Evolutionary conservation across 2,888 invertebrate genomes (phyloP).

Genomic region (Acrobasis consociella): DNA sequence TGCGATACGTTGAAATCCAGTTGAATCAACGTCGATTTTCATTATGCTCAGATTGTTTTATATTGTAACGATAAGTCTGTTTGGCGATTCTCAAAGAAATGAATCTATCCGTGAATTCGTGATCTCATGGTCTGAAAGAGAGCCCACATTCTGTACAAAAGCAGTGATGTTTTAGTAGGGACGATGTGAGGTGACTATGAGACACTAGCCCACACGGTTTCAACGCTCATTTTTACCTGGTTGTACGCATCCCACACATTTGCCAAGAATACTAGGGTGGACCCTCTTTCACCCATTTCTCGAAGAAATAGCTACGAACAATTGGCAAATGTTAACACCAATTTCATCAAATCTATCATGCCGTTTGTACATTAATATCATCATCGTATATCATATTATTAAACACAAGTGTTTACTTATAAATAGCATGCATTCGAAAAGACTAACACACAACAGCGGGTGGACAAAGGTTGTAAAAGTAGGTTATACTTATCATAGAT

Average conservation of each 20-base stretch:
- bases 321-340: slow-evolving; percentile 35
- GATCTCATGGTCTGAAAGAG: slow-evolving; percentile 51
- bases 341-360: slow-evolving; percentile 6
- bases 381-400: too few relatives aligned
- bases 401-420: too few relatives aligned
- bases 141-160: slow-evolving; percentile 60
- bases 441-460: too few relatives aligned
- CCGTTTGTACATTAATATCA: background rate
- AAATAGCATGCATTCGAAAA: too few relatives aligned
- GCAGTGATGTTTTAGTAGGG: slow-evolving; percentile 39
- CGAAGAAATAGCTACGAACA: slow-evolving; percentile 75
- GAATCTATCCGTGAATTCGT: slow-evolving; percentile 5
- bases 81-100: background rate
- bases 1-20: too few relatives aligned
- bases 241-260: slow-evolving; percentile 66
- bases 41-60: too few relatives aligned
- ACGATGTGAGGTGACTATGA: slow-evolving; percentile 55
- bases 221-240: slow-evolving; percentile 58
- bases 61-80: background rate
- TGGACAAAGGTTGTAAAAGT: too few relatives aligned
- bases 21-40: too few relatives aligned
- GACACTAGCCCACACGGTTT: slow-evolving; percentile 43
- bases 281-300: slow-evolving; percentile 80
- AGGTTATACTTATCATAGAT: too few relatives aligned
- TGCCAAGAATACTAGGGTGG: slow-evolving; percentile 74